Evolutionary conservation across 1,140 invertebrate genomes (phyloP).

Genomic region (Calliopsis andreniformis): DNA sequence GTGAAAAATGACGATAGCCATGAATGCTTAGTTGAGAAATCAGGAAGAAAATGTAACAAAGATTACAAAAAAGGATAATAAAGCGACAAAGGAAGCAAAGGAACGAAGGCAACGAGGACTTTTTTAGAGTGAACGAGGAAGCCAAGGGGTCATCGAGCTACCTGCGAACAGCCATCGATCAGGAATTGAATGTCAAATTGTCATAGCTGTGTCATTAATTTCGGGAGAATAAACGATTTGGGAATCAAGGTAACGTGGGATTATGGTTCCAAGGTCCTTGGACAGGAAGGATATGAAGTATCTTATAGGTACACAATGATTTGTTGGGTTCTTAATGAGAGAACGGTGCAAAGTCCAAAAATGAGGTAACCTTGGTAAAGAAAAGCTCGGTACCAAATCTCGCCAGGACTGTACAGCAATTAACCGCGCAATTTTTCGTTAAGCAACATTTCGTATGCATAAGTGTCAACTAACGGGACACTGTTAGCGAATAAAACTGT

Average conservation of each 20-base stretch:
- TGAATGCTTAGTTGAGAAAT: too few relatives aligned
- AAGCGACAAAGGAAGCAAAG: too few relatives aligned
- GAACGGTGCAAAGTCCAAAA: background rate
- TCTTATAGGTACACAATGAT: background rate
- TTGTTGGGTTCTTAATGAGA: background rate
- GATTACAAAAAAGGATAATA: too few relatives aligned
- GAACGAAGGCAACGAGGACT: background rate
- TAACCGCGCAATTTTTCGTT: too few relatives aligned
- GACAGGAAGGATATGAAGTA: background rate
- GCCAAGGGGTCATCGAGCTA: background rate
- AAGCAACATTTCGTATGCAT: too few relatives aligned
- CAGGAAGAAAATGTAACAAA: too few relatives aligned
- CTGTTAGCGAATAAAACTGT: too few relatives aligned
- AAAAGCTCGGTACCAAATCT: background rate
- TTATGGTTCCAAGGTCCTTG: constrained; percentile 6
- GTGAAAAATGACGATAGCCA: too few relatives aligned
- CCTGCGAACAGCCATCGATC: background rate
- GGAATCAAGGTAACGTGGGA: background rate
- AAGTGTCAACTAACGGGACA: constrained; percentile 1
- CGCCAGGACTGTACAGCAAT: too few relatives aligned
- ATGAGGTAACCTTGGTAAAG: background rate
- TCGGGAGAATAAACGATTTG: background rate
- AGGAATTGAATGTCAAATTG: background rate
- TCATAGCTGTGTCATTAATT: background rate
- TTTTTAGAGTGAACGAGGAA: background rate